These are phyloP conservation scores for Eidolon dupreanum DNA, from an alignment of 2,797 vertebrate species.

Conservation along the genomic window DNA sequence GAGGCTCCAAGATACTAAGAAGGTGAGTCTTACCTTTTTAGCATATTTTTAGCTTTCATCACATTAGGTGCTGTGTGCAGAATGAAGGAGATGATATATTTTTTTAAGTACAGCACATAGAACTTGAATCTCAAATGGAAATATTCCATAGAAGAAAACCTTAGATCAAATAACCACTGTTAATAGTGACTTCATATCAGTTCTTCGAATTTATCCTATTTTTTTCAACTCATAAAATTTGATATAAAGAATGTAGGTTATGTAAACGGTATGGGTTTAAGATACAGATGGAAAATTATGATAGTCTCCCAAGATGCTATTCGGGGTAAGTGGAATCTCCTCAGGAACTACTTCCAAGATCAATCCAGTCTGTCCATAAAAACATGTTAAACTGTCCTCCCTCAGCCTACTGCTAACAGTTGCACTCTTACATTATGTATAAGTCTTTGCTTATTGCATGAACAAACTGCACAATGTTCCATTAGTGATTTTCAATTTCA, in stretches of 20 bases:
- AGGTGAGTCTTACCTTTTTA: background rate
- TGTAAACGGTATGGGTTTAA: constrained; percentile 79
- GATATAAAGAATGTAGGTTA: constrained; percentile 60
- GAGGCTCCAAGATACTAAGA: background rate
- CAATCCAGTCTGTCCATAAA: constrained; percentile 85
- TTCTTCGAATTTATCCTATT: constrained; percentile 28
- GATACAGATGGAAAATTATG: constrained; percentile 75
- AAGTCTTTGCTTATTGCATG: constrained; percentile 82
- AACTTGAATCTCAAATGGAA: constrained; percentile 19
- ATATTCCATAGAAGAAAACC: background rate
- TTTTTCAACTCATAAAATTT: constrained; percentile 49
- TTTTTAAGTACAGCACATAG: background rate
- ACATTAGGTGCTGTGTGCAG: background rate
- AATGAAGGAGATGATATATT: background rate
- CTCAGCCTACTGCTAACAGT: constrained; percentile 83
- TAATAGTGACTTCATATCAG: constrained; percentile 26
- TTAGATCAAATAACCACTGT: background rate
- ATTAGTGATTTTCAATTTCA: constrained; percentile 88
- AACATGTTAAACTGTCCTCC: constrained; percentile 82
- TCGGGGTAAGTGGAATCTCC: constrained; percentile 83
- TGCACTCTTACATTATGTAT: constrained; percentile 86
- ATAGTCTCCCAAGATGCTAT: constrained; percentile 82
- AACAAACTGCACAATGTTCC: constrained; percentile 80
- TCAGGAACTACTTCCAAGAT: constrained; percentile 84
- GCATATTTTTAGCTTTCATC: background rate